A percentile compares a stretch with the other conserved stretches of the same genome.
Evolutionary conservation across 1,140 invertebrate species (phyloP).

Genomic region (Monomorium pharaonis): DNA sequence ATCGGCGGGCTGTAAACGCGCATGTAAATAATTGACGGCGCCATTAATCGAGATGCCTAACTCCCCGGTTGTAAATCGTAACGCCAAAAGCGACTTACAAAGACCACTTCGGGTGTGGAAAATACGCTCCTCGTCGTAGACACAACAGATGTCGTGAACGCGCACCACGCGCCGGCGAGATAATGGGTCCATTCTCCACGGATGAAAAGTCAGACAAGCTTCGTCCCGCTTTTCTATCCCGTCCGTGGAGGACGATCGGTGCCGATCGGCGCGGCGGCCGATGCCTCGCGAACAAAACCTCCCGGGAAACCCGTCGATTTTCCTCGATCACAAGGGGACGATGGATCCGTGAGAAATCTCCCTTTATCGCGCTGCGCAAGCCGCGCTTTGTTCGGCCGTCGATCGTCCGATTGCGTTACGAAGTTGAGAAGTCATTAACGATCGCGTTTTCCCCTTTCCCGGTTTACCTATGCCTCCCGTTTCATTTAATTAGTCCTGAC

Average conservation of each 20-base stretch:
- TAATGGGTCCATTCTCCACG: constrained; percentile 43
- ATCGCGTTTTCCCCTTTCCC: neutral
- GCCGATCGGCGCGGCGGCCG: neutral
- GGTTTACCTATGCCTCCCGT: neutral
- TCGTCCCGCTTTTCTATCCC: neutral
- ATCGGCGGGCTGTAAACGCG: neutral
- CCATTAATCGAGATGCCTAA: constrained; percentile 40
- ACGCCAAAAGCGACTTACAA: constrained; percentile 33
- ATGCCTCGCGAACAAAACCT: constrained; percentile 52
- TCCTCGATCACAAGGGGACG: neutral
- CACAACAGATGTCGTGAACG: constrained; percentile 57
- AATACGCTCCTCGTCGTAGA: neutral
- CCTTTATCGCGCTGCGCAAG: neutral
- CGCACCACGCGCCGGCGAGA: neutral
- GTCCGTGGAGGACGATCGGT: neutral
- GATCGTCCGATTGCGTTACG: neutral
- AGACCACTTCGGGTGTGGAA: constrained; percentile 21
- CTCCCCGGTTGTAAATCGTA: constrained; percentile 37
- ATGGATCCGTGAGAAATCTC: constrained; percentile 50
- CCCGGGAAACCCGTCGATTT: constrained; percentile 14
- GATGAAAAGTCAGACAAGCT: constrained; percentile 57
- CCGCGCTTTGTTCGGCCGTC: constrained; percentile 6
- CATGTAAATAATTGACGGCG: constrained; percentile 3
- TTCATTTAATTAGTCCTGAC: neutral
- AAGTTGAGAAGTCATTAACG: neutral